Base-by-base conservation (phyloP, 1,140 invertebrate genomes). In the Mylabris phalerata region DNA sequence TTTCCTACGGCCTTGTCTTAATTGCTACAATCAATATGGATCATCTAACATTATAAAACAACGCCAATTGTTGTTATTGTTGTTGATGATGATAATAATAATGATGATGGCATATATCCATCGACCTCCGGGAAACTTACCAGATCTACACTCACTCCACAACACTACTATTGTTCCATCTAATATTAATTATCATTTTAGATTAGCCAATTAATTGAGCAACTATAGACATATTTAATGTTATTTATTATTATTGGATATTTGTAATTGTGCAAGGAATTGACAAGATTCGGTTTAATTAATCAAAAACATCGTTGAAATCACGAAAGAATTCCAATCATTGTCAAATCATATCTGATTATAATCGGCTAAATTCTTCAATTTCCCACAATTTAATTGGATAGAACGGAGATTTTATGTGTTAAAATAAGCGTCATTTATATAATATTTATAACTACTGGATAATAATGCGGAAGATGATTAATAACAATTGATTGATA, bases 131-230 rank as follows among this genome's bases (percentile, higher is more conserved):
- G 27, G 13, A 50, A 39, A 38, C 39, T 50, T 50, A 50, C 32
- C 11, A 49, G 39, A 50, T 50, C 42, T 50, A 50, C 49, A 39
- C 49, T 50, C 49, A 50, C 49, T 50, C 19, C 49, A 41, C 48
- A 13, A 32, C 48, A 50, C 19, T 50, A 11, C 49, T 19, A 50
- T 50, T 50, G 49, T 50, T 50, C 27, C 19, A 9, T 39, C 27
- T 40, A 50, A 39, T 50, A 50, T 50, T 50, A 50, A 50, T 50
- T 50, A 50, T 50, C 49, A 50, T 50, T 50, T 50, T 50, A 50
- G n/a, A 50, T 50, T 50, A 50, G 38, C 11, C 25, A 50, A 50
- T 32, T 50, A 39, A 50, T 50, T 50, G 49, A 42, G 49, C 9
- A 50, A 50, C 40, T 19, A 50, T 7, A 41, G 49, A 39, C 38